Conservation (phyloP, 2,888 invertebrate genomes). For the Sclerodermus sp. region DNA sequence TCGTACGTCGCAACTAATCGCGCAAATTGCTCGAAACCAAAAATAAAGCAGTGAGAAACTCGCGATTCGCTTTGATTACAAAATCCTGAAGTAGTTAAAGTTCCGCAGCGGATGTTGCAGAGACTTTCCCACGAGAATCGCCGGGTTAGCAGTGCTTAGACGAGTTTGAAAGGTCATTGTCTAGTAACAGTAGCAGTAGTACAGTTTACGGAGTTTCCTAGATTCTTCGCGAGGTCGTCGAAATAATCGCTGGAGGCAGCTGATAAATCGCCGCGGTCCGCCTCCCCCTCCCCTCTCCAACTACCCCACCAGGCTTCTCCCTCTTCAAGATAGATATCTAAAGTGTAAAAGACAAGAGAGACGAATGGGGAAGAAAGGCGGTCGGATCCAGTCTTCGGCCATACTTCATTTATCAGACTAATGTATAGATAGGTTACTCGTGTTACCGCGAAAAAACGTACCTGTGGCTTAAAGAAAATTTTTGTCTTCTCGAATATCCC, state of each 20-base stretch:
- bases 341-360: conserved; percentile 1
- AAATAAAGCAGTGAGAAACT: too few species aligned
- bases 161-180: conserved; percentile 14
- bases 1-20: too few species aligned
- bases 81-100: too few species aligned
- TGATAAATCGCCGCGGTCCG: conserved; percentile 14
- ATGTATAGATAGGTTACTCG: background rate
- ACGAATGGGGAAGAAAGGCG: conserved; percentile 6
- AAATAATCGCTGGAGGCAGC: conserved; percentile 9
- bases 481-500: too few species aligned
- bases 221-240: conserved; percentile 1
- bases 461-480: too few species aligned
- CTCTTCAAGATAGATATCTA: background rate
- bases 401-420: background rate
- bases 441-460: too few species aligned
- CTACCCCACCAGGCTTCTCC: background rate
- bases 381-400: background rate
- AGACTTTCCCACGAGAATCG: background rate
- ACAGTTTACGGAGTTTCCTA: conserved; percentile 7
- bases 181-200: conserved; percentile 8
- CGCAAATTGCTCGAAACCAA: too few species aligned
- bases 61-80: too few species aligned
- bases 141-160: background rate
- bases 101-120: too few species aligned
- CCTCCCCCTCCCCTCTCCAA: too few species aligned